These are phyloP conservation scores for Gorsachius magnificus DNA, from an alignment of 2,797 vertebrate species.

Conservation along the genomic window DNA sequence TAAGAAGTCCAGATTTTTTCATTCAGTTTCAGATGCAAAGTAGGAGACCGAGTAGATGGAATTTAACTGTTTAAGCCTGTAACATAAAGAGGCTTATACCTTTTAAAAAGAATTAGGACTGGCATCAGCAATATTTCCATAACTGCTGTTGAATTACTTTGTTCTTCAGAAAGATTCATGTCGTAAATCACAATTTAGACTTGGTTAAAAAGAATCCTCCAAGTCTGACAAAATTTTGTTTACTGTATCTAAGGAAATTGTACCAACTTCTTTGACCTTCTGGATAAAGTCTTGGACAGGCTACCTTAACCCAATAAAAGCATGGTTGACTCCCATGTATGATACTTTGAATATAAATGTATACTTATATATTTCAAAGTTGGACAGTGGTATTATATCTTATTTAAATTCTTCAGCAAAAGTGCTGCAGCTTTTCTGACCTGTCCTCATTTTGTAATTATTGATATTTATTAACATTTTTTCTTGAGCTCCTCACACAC, in stretches of 20 bases:
- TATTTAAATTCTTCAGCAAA: neutral
- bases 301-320: neutral
- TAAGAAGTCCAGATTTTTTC: neutral
- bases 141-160: neutral
- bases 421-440: neutral
- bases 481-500: neutral
- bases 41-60: neutral
- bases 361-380: neutral
- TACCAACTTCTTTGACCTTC: neutral
- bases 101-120: neutral
- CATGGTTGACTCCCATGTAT: neutral
- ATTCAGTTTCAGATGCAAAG: neutral
- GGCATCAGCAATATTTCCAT: neutral
- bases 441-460: neutral
- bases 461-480: neutral
- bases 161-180: neutral
- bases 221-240: neutral
- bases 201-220: neutral
- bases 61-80: neutral
- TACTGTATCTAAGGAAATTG: neutral
- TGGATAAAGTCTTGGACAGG: neutral
- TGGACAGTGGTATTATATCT: neutral
- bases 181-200: neutral
- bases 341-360: neutral
- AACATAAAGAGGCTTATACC: neutral